A percentile compares a stretch with the other conserved stretches of the same genome.
phyloP scores from a whole-genome alignment of 2,113 vertebrate species.

The Petroica traversi region DNA sequence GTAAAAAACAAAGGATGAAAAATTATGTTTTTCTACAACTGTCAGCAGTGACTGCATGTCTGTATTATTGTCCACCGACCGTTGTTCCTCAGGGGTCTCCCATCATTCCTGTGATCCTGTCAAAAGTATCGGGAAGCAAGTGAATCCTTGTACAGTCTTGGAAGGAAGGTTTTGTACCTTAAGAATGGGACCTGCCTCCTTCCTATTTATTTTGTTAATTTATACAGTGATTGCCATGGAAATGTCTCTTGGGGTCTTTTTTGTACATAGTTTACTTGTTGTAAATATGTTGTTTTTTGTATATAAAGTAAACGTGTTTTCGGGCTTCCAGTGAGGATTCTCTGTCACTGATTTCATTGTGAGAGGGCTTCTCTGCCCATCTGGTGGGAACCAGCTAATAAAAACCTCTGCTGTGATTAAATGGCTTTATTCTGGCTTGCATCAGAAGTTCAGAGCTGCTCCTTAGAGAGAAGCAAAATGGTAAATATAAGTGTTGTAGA shows the following conservation, averaged over 20 bases:
- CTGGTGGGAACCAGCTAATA: background rate
- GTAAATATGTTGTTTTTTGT: conserved; percentile 73
- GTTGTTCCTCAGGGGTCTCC: conserved; percentile 41
- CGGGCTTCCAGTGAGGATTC: conserved; percentile 46
- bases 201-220: conserved; percentile 83
- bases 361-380: background rate
- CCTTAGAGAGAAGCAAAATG: background rate
- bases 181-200: conserved; percentile 65
- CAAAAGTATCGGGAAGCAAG: background rate
- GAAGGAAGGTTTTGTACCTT: conserved; percentile 73
- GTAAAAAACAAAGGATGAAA: conserved; percentile 46
- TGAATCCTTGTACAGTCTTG: conserved; percentile 40
- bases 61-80: background rate
- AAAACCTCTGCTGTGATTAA: conserved; percentile 12
- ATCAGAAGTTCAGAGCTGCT: background rate
- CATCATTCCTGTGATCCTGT: conserved; percentile 18
- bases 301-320: conserved; percentile 74
- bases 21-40: conserved; percentile 23
- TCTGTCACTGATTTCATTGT: background rate
- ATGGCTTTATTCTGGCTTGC: background rate
- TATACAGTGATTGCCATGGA: conserved; percentile 70
- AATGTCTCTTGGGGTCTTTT: conserved; percentile 55
- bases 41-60: conserved; percentile 44
- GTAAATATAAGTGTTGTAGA: background rate
- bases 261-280: conserved; percentile 72